A percentile compares a stretch with the other conserved stretches of the same genome.
Conservation (phyloP, 2,113 vertebrate species). For the Bambusicola thoracicus region DNA sequence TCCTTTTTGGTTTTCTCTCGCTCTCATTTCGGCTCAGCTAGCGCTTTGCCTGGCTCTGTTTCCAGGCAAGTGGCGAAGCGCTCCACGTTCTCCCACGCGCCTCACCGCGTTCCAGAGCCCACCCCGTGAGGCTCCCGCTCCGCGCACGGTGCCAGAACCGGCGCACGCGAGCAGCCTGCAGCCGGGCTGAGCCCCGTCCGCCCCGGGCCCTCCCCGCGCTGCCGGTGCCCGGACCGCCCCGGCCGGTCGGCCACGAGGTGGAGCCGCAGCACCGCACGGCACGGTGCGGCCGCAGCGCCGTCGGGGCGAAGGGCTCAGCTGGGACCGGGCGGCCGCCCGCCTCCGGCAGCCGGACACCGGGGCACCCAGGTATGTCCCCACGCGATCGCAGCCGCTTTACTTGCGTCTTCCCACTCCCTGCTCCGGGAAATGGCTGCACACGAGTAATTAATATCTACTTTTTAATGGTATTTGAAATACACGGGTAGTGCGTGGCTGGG, state of each 20-base stretch:
- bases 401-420: background rate
- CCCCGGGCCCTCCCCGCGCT: no score
- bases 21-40: background rate
- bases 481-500: background rate
- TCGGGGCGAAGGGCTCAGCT: background rate
- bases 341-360: no score
- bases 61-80: background rate
- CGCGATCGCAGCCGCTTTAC: accelerated
- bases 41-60: background rate
- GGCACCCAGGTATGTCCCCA: background rate
- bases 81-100: background rate
- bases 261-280: background rate
- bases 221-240: background rate
- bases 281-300: no score
- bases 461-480: conserved; percentile 51
- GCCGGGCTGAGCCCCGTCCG: background rate
- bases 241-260: background rate
- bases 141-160: accelerated
- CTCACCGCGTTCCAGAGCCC: background rate
- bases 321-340: background rate
- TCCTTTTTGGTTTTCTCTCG: background rate
- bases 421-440: background rate
- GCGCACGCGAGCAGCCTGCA: background rate
- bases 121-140: accelerated
- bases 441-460: background rate